These are phyloP conservation scores for Alethe castanea DNA, from an alignment of 2,113 vertebrate genomes.

Conservation along the genomic window DNA sequence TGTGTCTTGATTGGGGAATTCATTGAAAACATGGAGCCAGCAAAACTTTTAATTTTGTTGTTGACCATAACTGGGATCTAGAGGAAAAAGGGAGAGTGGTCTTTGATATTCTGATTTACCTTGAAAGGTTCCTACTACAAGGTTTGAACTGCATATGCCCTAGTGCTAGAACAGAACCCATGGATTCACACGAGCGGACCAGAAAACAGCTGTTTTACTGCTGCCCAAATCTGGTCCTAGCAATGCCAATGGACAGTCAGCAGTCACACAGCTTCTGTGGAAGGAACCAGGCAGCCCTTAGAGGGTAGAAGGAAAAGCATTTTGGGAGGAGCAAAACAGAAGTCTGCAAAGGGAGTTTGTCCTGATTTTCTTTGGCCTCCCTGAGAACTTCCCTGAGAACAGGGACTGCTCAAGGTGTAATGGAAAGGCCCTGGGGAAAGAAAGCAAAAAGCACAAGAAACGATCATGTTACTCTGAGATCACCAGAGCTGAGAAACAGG, in stretches of 20 bases:
- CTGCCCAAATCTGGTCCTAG: not conserved
- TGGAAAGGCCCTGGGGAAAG: not conserved
- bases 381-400: not conserved
- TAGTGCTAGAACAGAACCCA: not conserved
- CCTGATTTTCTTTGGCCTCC: not conserved
- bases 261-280: not conserved
- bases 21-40: not conserved
- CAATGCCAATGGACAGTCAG: fast-evolving
- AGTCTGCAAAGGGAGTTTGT: not conserved
- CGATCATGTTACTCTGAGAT: not conserved
- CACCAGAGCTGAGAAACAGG: not conserved
- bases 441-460: not conserved
- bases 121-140: not conserved
- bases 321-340: not conserved
- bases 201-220: not conserved
- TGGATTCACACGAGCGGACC: not conserved
- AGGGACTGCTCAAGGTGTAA: not conserved
- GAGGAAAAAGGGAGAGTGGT: not conserved
- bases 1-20: not conserved
- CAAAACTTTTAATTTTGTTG: not conserved
- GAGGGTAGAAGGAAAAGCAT: not conserved
- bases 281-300: not conserved
- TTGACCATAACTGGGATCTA: not conserved
- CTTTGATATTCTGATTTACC: not conserved
- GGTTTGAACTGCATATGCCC: fast-evolving